These are phyloP conservation scores for Nomada hirtipes DNA, from an alignment of 2,888 invertebrate genomes.

Conservation along the genomic window DNA sequence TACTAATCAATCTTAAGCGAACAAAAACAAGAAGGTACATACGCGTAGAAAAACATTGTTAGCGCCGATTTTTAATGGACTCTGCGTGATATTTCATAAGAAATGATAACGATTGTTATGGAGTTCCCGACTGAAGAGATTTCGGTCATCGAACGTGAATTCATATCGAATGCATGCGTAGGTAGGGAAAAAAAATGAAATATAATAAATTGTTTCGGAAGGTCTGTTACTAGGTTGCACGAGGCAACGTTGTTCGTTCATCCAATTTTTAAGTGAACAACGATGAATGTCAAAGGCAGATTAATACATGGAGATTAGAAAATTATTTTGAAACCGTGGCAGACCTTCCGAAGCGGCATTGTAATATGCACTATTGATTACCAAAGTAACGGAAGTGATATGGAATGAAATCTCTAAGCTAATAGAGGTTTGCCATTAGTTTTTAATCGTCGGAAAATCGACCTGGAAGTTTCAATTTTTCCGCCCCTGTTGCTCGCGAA, in stretches of 20 bases:
- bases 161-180: constrained; percentile 60
- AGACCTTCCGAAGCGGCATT: constrained; percentile 15
- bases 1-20: background rate
- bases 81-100: constrained; percentile 8
- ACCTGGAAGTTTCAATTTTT: constrained; percentile 7
- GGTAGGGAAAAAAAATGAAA: constrained; percentile 45
- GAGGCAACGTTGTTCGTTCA: background rate
- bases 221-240: background rate
- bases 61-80: constrained; percentile 11
- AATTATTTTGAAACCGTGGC: constrained; percentile 12
- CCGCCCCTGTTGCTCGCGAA: constrained; percentile 16
- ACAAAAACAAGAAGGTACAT: background rate
- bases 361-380: constrained; percentile 29
- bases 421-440: constrained; percentile 3
- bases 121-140: background rate
- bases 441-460: constrained; percentile 17
- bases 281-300: background rate
- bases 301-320: background rate
- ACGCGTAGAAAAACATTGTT: background rate
- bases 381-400: constrained; percentile 51
- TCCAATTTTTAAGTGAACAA: background rate
- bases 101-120: constrained; percentile 9
- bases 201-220: constrained; percentile 13
- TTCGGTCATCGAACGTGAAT: constrained; percentile 27
- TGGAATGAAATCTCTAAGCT: constrained; percentile 5